Evolutionary conservation across 2,888 invertebrate species (phyloP), one percentile per base, ranked within the genome.

Genomic region (Dromius quadrimaculatus): DNA sequence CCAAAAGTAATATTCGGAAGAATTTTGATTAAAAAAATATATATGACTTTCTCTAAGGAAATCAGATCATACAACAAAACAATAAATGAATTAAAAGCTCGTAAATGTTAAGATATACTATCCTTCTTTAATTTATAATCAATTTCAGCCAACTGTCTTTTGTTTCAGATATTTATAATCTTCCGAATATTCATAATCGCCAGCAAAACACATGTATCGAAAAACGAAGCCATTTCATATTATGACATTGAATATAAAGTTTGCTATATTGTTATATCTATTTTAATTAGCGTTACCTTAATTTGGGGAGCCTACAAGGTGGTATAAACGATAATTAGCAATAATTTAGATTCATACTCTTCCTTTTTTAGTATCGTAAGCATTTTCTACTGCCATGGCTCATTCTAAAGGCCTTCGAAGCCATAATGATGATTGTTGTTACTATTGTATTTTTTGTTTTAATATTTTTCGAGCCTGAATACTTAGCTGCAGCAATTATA

Each of bases 231-330:
- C 3, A 23, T 59, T 34, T 34, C 68, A 8, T 68, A 68, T 11
- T 68, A 68, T 15, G 68, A 68, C 28, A 59, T 68, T 8, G 68
- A 68, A 43, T 68, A 68, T 32, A 68, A 68, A 68, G 57, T 68
- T 5, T 68, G 68, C 43, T 68, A 68, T 15, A 32, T 68, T 15
- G 43, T 32, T 3, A 68, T 68, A 15, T 47, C 68, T 32, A 11
- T 59, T 13, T 45, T 59, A 8, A 59, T 54, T 8, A 68, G 68
- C 15, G 59, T 34, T 2, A 43, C 68, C 4, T 32, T 68, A 43
- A 68, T 68, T n/a, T 68, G 68, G 68, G 68, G 68, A 23, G 68
- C 68, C 6, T 50, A 59, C 22, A 68, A 57, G 59, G 68, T 68
- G 43, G 6, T 15, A 54, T 22, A 11, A 15, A 47, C 5, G 8